phyloP scores from a whole-genome alignment of 1,140 invertebrate species.

The Sminthurinus signatus region DNA sequence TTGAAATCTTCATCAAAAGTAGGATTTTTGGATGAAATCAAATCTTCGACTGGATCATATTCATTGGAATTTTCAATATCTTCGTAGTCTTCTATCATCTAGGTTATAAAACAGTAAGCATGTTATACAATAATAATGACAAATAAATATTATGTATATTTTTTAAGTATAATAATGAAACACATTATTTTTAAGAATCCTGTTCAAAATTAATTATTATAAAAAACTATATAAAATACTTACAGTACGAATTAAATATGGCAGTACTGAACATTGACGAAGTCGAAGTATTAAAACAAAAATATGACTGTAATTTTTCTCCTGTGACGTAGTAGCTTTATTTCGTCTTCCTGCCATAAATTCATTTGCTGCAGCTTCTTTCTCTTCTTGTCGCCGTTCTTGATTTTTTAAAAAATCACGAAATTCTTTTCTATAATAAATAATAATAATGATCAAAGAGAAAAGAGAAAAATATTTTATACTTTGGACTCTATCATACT shows the following conservation, averaged over 20 bases:
- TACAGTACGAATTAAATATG: constrained; percentile 64
- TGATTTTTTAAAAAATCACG: constrained; percentile 46
- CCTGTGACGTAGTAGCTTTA: not conserved
- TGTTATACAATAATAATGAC: too few relatives aligned
- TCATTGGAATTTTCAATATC: constrained; percentile 39
- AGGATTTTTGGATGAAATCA: constrained; percentile 60
- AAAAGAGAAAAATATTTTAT: too few relatives aligned
- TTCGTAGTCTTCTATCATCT: constrained; percentile 44
- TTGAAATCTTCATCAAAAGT: constrained; percentile 59
- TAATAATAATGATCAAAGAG: too few relatives aligned
- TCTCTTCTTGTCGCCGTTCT: constrained; percentile 43
- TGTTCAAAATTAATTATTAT: too few relatives aligned
- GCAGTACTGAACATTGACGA: constrained; percentile 82
- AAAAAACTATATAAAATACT: too few relatives aligned
- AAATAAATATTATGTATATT: constrained; percentile 19
- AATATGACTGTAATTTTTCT: constrained; percentile 52
- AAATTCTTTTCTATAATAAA: constrained; percentile 28
- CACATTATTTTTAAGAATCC: not conserved
- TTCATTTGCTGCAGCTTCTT: constrained; percentile 15
- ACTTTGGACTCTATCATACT: not conserved
- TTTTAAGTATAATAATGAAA: constrained; percentile 5
- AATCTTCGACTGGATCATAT: constrained; percentile 44
- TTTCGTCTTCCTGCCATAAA: constrained; percentile 8
- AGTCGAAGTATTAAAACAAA: constrained; percentile 73
- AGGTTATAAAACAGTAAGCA: too few relatives aligned